Evolutionary conservation across 2,888 invertebrate genomes (phyloP).

Genomic region (Bruchidius siliquastri): DNA sequence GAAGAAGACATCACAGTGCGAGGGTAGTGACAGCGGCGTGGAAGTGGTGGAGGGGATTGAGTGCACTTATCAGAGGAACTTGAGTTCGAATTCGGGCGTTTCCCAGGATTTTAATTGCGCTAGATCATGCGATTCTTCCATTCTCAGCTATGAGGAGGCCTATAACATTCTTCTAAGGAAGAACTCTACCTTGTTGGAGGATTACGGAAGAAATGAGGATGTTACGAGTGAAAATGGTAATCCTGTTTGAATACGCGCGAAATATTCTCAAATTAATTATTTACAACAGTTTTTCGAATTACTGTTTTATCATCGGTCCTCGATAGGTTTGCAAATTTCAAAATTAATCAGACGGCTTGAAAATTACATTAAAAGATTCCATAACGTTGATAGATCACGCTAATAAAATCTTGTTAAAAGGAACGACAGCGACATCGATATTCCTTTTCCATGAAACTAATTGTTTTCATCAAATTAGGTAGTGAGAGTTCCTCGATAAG

Average conservation of each 20-base stretch:
- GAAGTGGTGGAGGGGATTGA: slow-evolving; percentile 58
- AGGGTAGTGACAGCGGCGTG: slow-evolving; percentile 79
- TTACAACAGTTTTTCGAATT: no score
- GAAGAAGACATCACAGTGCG: slow-evolving; percentile 42
- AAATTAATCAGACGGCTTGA: no score
- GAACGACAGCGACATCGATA: no score
- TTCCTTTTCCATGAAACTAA: no score
- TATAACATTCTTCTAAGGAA: slow-evolving; percentile 48
- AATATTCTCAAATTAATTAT: no score
- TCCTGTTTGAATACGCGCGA: no score
- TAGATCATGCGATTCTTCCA: slow-evolving; percentile 71
- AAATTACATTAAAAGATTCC: no score
- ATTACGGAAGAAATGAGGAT: slow-evolving; percentile 46
- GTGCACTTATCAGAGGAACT: slow-evolving; percentile 49
- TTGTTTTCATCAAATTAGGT: not conserved
- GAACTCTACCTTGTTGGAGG: slow-evolving; percentile 44
- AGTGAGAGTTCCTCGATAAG: slow-evolving; percentile 75
- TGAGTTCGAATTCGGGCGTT: slow-evolving; percentile 59
- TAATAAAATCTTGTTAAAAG: no score
- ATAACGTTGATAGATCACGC: no score
- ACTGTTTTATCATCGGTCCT: no score
- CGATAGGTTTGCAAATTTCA: no score
- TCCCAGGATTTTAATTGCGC: slow-evolving; percentile 58
- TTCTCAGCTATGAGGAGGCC: slow-evolving; percentile 66
- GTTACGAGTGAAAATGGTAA: slow-evolving; percentile 62